These are phyloP conservation scores for Sycobia sp. DNA, from an alignment of 1,140 invertebrate species.

Conservation along the genomic window DNA sequence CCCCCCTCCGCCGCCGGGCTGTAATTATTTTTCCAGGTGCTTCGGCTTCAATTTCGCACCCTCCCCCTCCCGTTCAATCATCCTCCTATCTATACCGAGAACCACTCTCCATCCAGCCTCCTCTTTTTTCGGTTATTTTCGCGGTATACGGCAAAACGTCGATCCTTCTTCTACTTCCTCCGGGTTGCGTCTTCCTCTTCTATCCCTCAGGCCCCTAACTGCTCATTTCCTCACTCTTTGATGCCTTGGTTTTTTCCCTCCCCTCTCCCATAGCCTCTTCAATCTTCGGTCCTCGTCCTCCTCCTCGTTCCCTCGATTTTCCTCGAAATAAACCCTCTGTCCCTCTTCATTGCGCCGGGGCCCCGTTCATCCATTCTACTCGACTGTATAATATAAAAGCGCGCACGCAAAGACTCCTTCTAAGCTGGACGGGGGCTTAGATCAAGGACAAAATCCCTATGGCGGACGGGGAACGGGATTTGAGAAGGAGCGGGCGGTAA, in stretches of 20 bases:
- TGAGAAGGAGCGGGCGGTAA: no score
- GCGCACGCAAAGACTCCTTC: not conserved
- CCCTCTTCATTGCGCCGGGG: not conserved
- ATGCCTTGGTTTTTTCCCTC: not conserved
- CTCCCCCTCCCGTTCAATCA: slow-evolving; percentile 1
- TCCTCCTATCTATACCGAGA: not conserved
- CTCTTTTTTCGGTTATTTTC: no score
- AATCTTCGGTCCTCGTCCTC: not conserved
- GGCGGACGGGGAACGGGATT: no score
- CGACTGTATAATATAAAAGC: no score
- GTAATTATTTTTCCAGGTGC: slow-evolving; percentile 8
- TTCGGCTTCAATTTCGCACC: not conserved
- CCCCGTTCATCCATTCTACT: no score
- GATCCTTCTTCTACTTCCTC: no score
- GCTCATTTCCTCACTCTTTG: not conserved
- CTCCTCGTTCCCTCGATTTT: not conserved
- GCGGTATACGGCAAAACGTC: no score
- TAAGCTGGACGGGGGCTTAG: not conserved
- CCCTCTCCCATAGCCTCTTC: not conserved
- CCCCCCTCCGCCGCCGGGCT: no score
- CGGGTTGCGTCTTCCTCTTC: no score
- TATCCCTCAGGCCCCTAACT: not conserved
- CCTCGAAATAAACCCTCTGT: not conserved
- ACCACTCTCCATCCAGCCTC: no score
- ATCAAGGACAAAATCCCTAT: slow-evolving; percentile 4